Evolutionary conservation across 2,113 vertebrate species (phyloP).

Genomic region (Bubo scandiacus): DNA sequence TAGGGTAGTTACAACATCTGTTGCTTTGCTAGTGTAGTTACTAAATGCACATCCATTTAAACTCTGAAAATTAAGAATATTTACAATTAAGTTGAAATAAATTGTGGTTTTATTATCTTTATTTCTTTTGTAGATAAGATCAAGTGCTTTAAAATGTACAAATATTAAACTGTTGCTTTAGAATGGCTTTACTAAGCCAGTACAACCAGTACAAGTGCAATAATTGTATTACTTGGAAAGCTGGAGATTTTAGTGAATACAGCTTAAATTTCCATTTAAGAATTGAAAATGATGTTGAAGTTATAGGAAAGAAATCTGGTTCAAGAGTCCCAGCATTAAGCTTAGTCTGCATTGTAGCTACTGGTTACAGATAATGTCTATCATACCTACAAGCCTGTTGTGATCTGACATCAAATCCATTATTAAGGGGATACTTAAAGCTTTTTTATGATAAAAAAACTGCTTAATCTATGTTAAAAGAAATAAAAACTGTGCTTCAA

Average conservation of each 20-base stretch:
- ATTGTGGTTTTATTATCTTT: slow-evolving; percentile 44
- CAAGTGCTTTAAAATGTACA: slow-evolving; percentile 68
- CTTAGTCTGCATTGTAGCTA: slow-evolving; percentile 28
- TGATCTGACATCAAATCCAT: slow-evolving; percentile 3
- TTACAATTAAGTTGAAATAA: slow-evolving; percentile 30
- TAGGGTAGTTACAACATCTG: slow-evolving; percentile 48
- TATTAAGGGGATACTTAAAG: slow-evolving; percentile 62
- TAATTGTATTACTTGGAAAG: slow-evolving; percentile 67
- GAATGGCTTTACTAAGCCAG: slow-evolving; percentile 61
- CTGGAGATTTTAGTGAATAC: slow-evolving; percentile 30
- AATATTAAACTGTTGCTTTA: slow-evolving; percentile 62
- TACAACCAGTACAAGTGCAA: slow-evolving; percentile 75
- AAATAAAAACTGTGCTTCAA: slow-evolving; percentile 64
- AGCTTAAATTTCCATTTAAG: slow-evolving; percentile 13
- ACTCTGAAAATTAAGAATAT: slow-evolving; percentile 2
- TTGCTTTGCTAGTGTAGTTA: slow-evolving; percentile 55
- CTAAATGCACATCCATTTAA: slow-evolving; percentile 22
- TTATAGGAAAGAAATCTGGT: background rate
- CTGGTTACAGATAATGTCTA: slow-evolving; percentile 33
- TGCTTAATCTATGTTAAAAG: slow-evolving; percentile 53
- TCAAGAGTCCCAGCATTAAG: slow-evolving; percentile 16
- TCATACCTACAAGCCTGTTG: slow-evolving; percentile 35
- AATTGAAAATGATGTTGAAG: background rate
- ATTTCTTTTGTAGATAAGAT: slow-evolving; percentile 56
- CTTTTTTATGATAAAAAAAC: slow-evolving; percentile 19